Evolutionary conservation across 2,888 invertebrate genomes (phyloP).

Genomic region (Caenorhabditis doughertyi): DNA sequence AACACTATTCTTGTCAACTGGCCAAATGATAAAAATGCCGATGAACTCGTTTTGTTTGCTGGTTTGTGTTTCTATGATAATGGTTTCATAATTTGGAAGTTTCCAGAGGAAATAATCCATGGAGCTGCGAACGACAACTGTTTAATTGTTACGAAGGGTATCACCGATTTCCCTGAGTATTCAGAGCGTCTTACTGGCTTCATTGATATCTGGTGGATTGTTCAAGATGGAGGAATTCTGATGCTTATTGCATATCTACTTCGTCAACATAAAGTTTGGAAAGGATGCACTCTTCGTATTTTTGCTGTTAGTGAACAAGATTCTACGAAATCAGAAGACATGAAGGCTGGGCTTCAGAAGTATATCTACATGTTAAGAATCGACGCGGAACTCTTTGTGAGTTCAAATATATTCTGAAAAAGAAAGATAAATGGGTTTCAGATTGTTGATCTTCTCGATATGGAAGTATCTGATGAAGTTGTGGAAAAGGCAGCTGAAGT

Average conservation of each 20-base stretch:
- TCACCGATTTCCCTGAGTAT: constrained; percentile 93
- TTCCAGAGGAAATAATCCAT: constrained; percentile 84
- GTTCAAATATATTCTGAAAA: constrained; percentile 9
- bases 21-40: constrained; percentile 87
- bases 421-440: constrained; percentile 24
- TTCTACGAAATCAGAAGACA: constrained; percentile 85
- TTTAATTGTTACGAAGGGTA: constrained; percentile 96
- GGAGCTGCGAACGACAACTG: constrained; percentile 95
- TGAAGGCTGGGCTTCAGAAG: constrained; percentile 98
- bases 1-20: constrained; percentile 98
- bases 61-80: constrained; percentile 44
- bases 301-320: constrained; percentile 99
- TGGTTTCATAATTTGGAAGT: background rate
- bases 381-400: constrained; percentile 89
- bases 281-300: constrained; percentile 97
- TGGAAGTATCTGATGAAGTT: constrained; percentile 98
- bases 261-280: constrained; percentile 95
- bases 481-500: constrained; percentile 98
- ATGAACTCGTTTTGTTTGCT: constrained; percentile 74
- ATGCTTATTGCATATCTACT: constrained; percentile 89
- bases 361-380: constrained; percentile 96
- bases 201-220: constrained; percentile 99
- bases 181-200: constrained; percentile 91
- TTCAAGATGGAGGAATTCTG: constrained; percentile 95
- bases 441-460: constrained; percentile 88